Evolutionary conservation across 2,888 invertebrate genomes (phyloP).

Genomic region (Lamproptera curius): DNA sequence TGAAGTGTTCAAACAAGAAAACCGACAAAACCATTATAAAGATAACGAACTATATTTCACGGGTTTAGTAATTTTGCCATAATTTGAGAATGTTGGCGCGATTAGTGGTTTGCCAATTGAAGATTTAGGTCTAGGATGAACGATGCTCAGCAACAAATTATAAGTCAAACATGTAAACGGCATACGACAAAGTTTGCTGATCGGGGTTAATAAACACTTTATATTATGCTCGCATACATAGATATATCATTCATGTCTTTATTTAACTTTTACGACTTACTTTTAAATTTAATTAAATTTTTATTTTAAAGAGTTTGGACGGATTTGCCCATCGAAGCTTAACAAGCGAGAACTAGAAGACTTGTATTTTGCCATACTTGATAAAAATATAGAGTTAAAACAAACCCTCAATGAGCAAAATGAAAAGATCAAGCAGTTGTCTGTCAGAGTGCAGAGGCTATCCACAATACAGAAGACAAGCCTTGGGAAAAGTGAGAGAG

Average conservation of each 20-base stretch:
- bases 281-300: not conserved
- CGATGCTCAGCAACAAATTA: conserved; percentile 34
- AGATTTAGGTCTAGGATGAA: conserved; percentile 40
- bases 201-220: conserved; percentile 27
- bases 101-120: too few species aligned
- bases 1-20: conserved; percentile 25
- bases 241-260: too few species aligned
- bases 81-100: too few species aligned
- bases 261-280: too few species aligned
- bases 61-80: too few species aligned
- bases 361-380: conserved; percentile 78
- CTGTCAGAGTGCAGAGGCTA: conserved; percentile 51
- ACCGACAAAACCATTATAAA: conserved; percentile 14
- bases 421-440: conserved; percentile 60
- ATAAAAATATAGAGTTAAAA: conserved; percentile 80
- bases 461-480: conserved; percentile 35
- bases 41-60: too few species aligned
- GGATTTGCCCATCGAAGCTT: conserved; percentile 70
- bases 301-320: conserved; percentile 26
- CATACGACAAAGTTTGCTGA: conserved; percentile 30
- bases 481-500: conserved; percentile 37
- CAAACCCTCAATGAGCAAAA: conserved; percentile 79
- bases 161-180: conserved; percentile 35
- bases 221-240: too few species aligned
- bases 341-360: conserved; percentile 82